Percentiles rank a stretch among this genome's conserved stretches.
Evolutionary conservation across 2,113 vertebrate genomes (phyloP).

Genomic region (Pampusana beccarii): DNA sequence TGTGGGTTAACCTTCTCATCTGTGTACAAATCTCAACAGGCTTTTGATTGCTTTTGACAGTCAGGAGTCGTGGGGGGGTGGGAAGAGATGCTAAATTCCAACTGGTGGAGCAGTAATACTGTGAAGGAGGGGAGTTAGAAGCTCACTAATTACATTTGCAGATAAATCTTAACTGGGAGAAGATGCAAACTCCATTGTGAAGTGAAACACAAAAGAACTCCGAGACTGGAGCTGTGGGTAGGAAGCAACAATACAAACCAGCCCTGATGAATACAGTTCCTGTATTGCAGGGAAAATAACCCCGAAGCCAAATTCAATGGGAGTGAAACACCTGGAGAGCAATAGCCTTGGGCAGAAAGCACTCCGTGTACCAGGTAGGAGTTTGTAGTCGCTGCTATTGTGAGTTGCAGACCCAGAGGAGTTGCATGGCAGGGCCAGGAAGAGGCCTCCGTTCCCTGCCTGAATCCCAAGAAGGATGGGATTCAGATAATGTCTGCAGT

Average conservation of each 20-base stretch:
- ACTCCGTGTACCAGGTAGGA: background rate
- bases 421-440: background rate
- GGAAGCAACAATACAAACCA: background rate
- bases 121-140: background rate
- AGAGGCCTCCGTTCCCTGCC: background rate
- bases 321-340: slow-evolving; percentile 1
- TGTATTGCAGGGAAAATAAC: background rate
- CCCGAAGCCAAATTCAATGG: background rate
- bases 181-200: background rate
- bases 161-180: background rate
- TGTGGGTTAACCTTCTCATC: background rate
- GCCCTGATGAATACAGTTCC: background rate
- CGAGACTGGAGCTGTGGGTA: background rate
- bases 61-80: background rate
- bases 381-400: background rate
- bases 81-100: background rate
- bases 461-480: background rate
- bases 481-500: background rate
- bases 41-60: background rate
- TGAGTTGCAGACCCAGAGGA: background rate
- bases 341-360: background rate
- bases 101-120: background rate
- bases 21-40: background rate
- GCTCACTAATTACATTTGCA: background rate
- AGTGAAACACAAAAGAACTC: background rate